phyloP scores from a whole-genome alignment of 2,888 invertebrate species.

The Adelphocoris suturalis region DNA sequence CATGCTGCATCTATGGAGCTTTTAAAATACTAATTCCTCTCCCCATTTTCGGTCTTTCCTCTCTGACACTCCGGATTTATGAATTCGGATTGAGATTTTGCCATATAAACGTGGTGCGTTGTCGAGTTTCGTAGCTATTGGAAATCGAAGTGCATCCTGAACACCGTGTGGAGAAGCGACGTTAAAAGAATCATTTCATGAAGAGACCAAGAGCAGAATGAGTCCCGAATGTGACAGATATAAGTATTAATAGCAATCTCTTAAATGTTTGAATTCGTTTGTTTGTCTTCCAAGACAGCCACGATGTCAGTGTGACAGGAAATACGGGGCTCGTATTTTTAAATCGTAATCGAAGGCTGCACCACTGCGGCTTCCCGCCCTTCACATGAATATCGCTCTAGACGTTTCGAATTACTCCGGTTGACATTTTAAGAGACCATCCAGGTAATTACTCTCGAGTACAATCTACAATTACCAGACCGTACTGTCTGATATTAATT shows the following conservation, averaged over 20 bases:
- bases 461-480: constrained; percentile 8
- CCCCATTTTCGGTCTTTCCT: too few species aligned
- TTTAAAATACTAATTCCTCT: too few species aligned
- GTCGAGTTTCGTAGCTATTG: too few species aligned
- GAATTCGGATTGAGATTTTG: too few species aligned
- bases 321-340: constrained; percentile 18
- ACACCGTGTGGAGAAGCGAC: too few species aligned
- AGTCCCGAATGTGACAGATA: background rate
- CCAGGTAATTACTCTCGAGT: background rate
- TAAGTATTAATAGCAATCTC: constrained; percentile 23
- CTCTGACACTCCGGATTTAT: too few species aligned
- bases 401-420: background rate
- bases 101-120: too few species aligned
- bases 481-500: background rate
- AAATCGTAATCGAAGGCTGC: constrained; percentile 26
- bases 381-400: background rate
- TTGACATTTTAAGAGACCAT: background rate
- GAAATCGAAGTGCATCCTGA: too few species aligned
- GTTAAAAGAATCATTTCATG: background rate
- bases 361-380: background rate
- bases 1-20: too few species aligned
- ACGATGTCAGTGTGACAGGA: constrained; percentile 39
- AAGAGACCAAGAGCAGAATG: background rate
- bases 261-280: background rate
- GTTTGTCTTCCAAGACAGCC: background rate